Percentiles rank a stretch among this genome's conserved stretches.
phyloP scores from a whole-genome alignment of 2,888 invertebrate genomes.

The Agrochola macilenta region DNA sequence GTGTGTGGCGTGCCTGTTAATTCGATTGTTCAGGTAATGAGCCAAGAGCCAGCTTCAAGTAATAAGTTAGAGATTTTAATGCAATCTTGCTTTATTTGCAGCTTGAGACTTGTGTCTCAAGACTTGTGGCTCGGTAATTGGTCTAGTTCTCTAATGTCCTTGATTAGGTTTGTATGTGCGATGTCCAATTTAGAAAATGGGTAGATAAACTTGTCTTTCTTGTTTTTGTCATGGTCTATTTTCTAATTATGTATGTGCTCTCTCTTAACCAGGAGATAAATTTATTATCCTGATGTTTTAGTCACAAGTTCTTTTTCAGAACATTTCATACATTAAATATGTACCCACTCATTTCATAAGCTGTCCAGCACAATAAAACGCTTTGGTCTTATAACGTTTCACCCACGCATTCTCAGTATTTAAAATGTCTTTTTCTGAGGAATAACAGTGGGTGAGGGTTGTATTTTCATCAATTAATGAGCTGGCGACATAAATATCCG shows the following conservation, averaged over 20 bases:
- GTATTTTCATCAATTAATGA: conserved; percentile 33
- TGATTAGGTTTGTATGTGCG: conserved; percentile 35
- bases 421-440: conserved; percentile 1
- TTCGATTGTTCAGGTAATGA: conserved; percentile 68
- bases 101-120: conserved; percentile 19
- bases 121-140: conserved; percentile 15
- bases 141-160: conserved; percentile 53
- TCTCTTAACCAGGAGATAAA: background rate
- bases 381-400: background rate
- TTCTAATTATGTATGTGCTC: background rate
- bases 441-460: conserved; percentile 8
- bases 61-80: conserved; percentile 66
- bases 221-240: background rate
- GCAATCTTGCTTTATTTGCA: conserved; percentile 53
- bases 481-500: conserved; percentile 24
- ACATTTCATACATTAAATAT: too few species aligned
- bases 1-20: conserved; percentile 64
- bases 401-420: background rate
- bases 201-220: background rate
- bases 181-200: conserved; percentile 26
- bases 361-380: background rate
- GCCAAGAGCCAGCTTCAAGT: conserved; percentile 53
- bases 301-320: background rate
- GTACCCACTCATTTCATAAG: background rate
- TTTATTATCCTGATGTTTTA: background rate